These are phyloP conservation scores for Hydrocynus forskahlii DNA, from an alignment of 2,797 vertebrate species.

Conservation along the genomic window DNA sequence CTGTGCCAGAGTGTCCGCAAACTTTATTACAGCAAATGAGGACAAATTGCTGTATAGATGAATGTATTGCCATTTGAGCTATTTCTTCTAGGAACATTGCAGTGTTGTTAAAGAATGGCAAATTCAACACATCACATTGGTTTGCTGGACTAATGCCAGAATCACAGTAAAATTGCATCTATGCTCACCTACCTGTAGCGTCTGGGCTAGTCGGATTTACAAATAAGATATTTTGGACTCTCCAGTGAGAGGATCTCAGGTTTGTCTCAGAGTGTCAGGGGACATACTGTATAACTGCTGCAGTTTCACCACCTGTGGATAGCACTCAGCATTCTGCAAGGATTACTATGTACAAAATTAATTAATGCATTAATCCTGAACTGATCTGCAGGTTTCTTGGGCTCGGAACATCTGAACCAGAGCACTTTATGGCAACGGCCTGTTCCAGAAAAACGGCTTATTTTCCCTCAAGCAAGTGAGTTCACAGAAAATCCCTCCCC, in stretches of 20 bases:
- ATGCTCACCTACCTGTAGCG: not conserved
- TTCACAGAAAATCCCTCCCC: conserved; percentile 5
- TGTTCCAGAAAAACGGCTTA: not conserved
- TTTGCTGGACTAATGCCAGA: not conserved
- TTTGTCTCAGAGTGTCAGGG: not conserved
- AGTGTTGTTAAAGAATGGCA: not conserved
- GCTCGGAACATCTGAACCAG: conserved; percentile 29
- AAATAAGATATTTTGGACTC: not conserved
- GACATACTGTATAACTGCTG: not conserved
- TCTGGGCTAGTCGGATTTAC: not conserved
- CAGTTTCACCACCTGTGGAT: not conserved
- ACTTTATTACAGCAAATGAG: not conserved
- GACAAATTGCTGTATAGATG: not conserved
- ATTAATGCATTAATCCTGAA: conserved; percentile 29
- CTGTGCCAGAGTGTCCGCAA: not conserved
- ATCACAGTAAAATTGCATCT: not conserved
- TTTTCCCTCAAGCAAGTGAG: not conserved
- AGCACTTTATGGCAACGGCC: conserved; percentile 39
- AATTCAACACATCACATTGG: not conserved
- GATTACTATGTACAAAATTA: not conserved
- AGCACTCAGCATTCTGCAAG: not conserved
- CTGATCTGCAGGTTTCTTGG: not conserved
- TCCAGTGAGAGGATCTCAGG: not conserved
- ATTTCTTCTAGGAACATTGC: not conserved
- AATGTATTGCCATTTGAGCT: not conserved